Evolutionary conservation across 2,113 vertebrate species (phyloP), one percentile per base, ranked within the genome.

Genomic region (Excalfactoria chinensis): DNA sequence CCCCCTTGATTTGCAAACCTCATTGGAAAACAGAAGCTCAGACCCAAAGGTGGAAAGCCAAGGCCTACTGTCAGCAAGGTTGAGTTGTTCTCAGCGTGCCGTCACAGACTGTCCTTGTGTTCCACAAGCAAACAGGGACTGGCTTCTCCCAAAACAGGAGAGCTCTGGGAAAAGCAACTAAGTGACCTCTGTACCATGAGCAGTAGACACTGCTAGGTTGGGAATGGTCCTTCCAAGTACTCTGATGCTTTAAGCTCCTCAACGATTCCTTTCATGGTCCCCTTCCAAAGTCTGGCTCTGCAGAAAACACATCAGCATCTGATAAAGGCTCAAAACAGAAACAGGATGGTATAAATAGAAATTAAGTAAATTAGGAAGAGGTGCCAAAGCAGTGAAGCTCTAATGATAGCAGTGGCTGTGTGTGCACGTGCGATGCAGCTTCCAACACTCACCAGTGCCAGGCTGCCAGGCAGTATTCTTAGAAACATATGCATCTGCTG

Each of bases 321-420:
- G 56, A 90, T 87, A 86, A 89, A 94, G 21, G 68, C 66, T 87
- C 67, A 46, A 70, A 92, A 41, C 63, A 89, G 81, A 93, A 95
- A 87, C 68, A 89, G 75, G 89, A 80, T 7, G 8, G 70, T 77
- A 71, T 91, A 95, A 95, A 93, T 63, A 94, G 92, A 71, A 92
- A 96, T 91, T 78, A 94, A 90, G 69, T 80, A 66, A 93, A 93
- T 92, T 84, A 91, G 84, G 60, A 94, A 89, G 66, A 88, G 43
- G 49, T 95, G 93, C 93, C 95, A 96, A 95, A 95, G 53, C 69
- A 89, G 75, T 84, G 93, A 92, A 95, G 37, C 58, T 32, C 46
- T 82, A 72, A 56, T 46, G 78, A 78, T 92, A 58, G 85, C 46
- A 51, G 67, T 86, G 76, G 68, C 84, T 85, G 60, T 9, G 6